Evolutionary conservation across 2,797 vertebrate species (phyloP).

Genomic region (Carapus acus): DNA sequence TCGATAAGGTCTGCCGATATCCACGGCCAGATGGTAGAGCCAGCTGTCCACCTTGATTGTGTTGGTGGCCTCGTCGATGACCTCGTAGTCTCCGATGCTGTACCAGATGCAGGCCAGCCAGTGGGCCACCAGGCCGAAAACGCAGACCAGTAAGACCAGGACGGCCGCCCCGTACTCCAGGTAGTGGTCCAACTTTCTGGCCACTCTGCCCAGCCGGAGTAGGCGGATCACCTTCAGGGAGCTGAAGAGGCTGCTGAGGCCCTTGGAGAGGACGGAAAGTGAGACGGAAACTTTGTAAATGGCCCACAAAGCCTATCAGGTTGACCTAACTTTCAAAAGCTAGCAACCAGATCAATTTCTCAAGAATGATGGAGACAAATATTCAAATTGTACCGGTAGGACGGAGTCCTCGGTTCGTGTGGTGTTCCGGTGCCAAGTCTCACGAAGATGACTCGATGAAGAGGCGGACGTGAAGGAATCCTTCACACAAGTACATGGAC

Average conservation of each 20-base stretch:
- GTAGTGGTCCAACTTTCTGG: slow-evolving; percentile 94
- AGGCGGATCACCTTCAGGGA: slow-evolving; percentile 94
- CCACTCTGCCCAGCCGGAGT: slow-evolving; percentile 88
- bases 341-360: too few species aligned
- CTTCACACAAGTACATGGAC: slow-evolving; percentile 39
- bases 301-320: too few species aligned
- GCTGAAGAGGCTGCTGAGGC: slow-evolving; percentile 97
- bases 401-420: slow-evolving; percentile 71
- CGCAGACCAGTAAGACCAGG: slow-evolving; percentile 90
- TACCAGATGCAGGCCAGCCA: slow-evolving; percentile 99
- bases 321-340: too few species aligned
- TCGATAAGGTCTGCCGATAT: slow-evolving; percentile 88
- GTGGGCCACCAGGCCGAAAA: slow-evolving; percentile 93
- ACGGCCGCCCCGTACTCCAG: slow-evolving; percentile 94
- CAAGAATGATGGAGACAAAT: too few species aligned
- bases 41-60: slow-evolving; percentile 92
- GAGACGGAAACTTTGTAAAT: too few species aligned
- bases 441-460: slow-evolving; percentile 42
- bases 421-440: slow-evolving; percentile 62
- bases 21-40: slow-evolving; percentile 91
- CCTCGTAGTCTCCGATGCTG: slow-evolving; percentile 95
- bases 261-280: slow-evolving; percentile 60
- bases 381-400: slow-evolving; percentile 65
- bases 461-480: slow-evolving; percentile 33
- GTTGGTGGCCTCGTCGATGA: slow-evolving; percentile 89